Evolutionary conservation across 1,140 invertebrate genomes (phyloP).

Genomic region (Drusus annulatus): DNA sequence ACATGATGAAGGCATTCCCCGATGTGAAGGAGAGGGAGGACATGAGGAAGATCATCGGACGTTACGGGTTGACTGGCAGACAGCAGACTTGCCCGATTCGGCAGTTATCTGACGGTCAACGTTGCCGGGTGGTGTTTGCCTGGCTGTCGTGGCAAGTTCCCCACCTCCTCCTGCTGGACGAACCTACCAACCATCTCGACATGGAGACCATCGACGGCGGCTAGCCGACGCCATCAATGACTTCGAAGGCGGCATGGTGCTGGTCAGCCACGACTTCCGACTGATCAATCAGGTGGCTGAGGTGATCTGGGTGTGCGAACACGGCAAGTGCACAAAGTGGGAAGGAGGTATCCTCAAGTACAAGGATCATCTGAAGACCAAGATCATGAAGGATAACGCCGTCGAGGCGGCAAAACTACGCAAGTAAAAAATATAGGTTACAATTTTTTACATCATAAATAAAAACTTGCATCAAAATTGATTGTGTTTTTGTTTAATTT

Average conservation of each 20-base stretch:
- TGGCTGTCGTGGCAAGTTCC: conserved; percentile 96
- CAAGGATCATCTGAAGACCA: conserved; percentile 93
- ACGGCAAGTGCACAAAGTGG: conserved; percentile 97
- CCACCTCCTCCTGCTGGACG: conserved; percentile 94
- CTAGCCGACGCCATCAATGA: conserved; percentile 98
- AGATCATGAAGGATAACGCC: conserved; percentile 81
- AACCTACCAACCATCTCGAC: conserved; percentile 99
- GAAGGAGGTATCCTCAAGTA: conserved; percentile 95
- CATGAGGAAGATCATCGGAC: conserved; percentile 99
- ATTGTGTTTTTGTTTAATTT: too few relatives aligned
- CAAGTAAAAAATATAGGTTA: conserved; percentile 61
- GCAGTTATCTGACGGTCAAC: conserved; percentile 97
- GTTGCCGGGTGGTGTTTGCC: conserved; percentile 98
- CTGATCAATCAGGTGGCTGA: conserved; percentile 99
- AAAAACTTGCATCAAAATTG: too few relatives aligned
- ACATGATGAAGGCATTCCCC: conserved; percentile 98
- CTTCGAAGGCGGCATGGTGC: conserved; percentile 97
- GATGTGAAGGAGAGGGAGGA: conserved; percentile 98
- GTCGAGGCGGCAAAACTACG: conserved; percentile 66
- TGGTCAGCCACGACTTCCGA: conserved; percentile 98
- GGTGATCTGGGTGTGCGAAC: conserved; percentile 99
- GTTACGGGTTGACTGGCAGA: conserved; percentile 96
- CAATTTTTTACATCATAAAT: conserved; percentile 2
- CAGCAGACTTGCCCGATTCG: conserved; percentile 98
- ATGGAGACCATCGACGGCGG: conserved; percentile 99